A percentile compares a stretch with the other conserved stretches of the same genome.
Evolutionary conservation across 2,113 vertebrate genomes (phyloP).

Genomic region (Puma concolor): DNA sequence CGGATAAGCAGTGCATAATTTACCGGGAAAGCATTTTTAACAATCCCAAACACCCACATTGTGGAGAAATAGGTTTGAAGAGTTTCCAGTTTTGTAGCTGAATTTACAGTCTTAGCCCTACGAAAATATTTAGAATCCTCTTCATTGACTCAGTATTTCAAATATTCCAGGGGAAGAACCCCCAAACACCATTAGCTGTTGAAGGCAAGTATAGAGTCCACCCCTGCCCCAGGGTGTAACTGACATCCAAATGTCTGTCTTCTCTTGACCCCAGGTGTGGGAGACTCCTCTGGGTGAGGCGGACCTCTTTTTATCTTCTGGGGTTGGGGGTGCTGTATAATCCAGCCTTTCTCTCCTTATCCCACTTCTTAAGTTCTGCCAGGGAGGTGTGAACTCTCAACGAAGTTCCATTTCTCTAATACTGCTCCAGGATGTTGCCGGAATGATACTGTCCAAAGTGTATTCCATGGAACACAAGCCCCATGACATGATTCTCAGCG

Average conservation of each 20-base stretch:
- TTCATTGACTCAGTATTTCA: not conserved
- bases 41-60: slow-evolving; percentile 30
- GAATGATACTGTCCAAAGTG: not conserved
- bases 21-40: slow-evolving; percentile 64
- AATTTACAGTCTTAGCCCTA: slow-evolving; percentile 60
- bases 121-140: slow-evolving; percentile 51
- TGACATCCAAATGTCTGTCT: not conserved
- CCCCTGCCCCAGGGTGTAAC: not conserved
- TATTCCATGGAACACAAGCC: not conserved
- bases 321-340: not conserved
- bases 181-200: not conserved
- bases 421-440: not conserved
- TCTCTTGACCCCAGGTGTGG: not conserved
- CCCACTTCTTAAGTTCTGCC: not conserved
- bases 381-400: not conserved
- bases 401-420: not conserved
- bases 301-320: not conserved
- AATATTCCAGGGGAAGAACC: not conserved
- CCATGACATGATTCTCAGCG: not conserved
- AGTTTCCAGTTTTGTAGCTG: slow-evolving; percentile 30
- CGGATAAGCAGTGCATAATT: slow-evolving; percentile 38
- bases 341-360: not conserved
- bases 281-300: not conserved
- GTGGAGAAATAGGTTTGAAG: slow-evolving; percentile 50
- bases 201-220: not conserved